These are phyloP conservation scores for Onthophagus sagittarius DNA, from an alignment of 2,888 invertebrate genomes.

Conservation along the genomic window DNA sequence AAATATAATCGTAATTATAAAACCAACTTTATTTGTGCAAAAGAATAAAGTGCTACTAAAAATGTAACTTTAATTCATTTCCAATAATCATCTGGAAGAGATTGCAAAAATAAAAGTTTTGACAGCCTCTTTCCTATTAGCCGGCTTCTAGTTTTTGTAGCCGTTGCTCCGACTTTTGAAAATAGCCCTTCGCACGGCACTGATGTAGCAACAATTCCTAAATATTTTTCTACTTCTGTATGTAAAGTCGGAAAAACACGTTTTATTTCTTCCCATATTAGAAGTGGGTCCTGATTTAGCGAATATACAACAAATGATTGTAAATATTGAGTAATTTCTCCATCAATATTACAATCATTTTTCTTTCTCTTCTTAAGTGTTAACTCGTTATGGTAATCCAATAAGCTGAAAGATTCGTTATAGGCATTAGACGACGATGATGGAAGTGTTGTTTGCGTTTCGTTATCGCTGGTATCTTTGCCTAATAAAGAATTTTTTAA, in stretches of 20 bases:
- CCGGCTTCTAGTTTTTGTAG: neutral
- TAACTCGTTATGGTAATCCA: neutral
- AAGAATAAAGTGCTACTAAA: too few relatives aligned
- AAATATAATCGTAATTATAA: too few relatives aligned
- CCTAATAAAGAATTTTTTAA: neutral
- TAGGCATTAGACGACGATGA: neutral
- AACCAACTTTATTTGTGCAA: too few relatives aligned
- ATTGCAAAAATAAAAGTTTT: neutral
- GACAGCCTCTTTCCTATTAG: neutral
- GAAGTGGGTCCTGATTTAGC: neutral
- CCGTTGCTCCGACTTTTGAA: constrained; percentile 1
- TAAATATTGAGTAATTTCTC: neutral
- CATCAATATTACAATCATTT: too few relatives aligned
- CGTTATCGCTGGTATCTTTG: neutral
- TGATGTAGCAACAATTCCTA: too few relatives aligned
- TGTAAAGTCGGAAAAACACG: neutral
- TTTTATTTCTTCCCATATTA: constrained; percentile 2
- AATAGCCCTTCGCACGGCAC: neutral
- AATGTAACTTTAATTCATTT: too few relatives aligned
- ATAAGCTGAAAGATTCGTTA: neutral
- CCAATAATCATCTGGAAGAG: neutral
- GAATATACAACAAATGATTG: neutral
- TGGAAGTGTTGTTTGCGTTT: neutral
- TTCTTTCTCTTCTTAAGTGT: neutral
- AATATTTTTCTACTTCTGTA: neutral